Percentiles rank a stretch among this genome's conserved stretches.
phyloP scores from a whole-genome alignment of 2,113 vertebrate genomes.

The Sinocyclocheilus rhinocerous region DNA sequence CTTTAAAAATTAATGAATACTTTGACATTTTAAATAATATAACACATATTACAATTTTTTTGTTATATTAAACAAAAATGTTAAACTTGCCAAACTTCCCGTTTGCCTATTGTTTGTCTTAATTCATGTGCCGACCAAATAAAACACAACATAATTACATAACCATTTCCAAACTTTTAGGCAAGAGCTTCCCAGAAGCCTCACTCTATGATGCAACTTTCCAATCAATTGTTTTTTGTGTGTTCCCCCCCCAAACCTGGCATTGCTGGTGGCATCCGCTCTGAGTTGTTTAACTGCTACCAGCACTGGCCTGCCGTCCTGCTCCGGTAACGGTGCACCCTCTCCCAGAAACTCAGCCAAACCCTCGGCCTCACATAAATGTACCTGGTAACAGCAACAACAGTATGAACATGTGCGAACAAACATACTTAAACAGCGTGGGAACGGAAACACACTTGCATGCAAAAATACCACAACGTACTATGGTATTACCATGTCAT shows the following conservation, averaged over 20 bases:
- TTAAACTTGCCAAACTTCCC: too few relatives aligned
- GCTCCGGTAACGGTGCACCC: conserved; percentile 68
- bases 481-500: not conserved
- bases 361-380: conserved; percentile 81
- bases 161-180: not conserved
- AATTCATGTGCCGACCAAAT: not conserved
- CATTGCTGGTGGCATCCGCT: conserved; percentile 80
- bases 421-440: not conserved
- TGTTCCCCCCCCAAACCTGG: conserved; percentile 67
- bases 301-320: conserved; percentile 69
- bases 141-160: not conserved
- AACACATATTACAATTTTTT: too few relatives aligned
- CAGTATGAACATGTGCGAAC: not conserved
- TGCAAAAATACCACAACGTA: not conserved
- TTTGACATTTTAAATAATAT: too few relatives aligned
- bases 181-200: too few relatives aligned
- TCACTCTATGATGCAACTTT: not conserved
- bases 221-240: not conserved
- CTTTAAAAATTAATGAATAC: too few relatives aligned
- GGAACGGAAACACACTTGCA: not conserved
- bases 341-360: conserved; percentile 78
- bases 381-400: conserved; percentile 70
- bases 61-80: too few relatives aligned
- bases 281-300: conserved; percentile 85
- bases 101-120: too few relatives aligned